These are phyloP conservation scores for Struthidea cinerea DNA, from an alignment of 2,113 vertebrate species.

Conservation along the genomic window DNA sequence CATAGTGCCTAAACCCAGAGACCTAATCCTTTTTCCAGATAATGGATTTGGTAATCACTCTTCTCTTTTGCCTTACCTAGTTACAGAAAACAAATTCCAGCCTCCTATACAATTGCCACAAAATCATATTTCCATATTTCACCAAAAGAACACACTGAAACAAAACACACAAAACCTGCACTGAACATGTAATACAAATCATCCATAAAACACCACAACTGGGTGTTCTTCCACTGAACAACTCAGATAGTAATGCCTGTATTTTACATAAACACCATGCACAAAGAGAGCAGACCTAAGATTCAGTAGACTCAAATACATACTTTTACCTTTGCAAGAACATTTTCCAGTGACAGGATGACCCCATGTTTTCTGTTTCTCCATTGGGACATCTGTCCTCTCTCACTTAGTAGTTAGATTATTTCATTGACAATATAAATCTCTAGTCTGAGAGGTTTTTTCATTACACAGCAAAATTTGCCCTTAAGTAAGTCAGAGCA, in stretches of 20 bases:
- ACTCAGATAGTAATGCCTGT: neutral
- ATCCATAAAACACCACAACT: neutral
- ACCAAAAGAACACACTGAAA: neutral
- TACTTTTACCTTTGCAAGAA: neutral
- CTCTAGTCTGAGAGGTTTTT: neutral
- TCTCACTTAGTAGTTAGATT: neutral
- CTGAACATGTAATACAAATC: neutral
- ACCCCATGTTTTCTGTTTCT: neutral
- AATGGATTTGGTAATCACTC: neutral
- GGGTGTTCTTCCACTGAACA: neutral
- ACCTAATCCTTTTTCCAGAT: neutral
- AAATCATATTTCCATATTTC: neutral
- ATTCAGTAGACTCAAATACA: neutral
- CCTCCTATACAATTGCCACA: neutral
- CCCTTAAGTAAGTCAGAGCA: neutral
- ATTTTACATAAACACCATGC: neutral
- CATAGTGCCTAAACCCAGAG: neutral
- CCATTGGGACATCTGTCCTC: neutral
- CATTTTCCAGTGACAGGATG: neutral
- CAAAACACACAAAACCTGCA: neutral
- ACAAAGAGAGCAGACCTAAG: neutral
- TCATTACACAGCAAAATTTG: neutral
- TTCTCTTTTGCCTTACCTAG: neutral
- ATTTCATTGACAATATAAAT: neutral
- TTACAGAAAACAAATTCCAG: neutral